Base-by-base conservation (phyloP, 2,888 invertebrate species). In the Oxystoma pomonae region DNA sequence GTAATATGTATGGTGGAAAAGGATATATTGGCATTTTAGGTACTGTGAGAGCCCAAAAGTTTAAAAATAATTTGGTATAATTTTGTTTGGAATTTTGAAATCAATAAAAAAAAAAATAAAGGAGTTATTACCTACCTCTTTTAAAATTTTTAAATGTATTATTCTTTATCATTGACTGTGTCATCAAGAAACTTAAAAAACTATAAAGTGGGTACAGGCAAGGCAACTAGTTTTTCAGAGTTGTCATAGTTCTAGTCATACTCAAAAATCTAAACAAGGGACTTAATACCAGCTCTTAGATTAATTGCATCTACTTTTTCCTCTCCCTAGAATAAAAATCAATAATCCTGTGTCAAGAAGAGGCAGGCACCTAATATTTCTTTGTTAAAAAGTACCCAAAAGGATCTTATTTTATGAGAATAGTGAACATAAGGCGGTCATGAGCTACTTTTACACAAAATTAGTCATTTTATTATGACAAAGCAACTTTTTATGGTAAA, bases 291-390 rank as follows among this genome's bases (percentile, higher is more conserved):
- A 12, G 35, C 35, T 35, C 12, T 35, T 35, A 3, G 35, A 3
- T 35, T 35, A 35, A 35, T 35, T 35, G 35, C 35, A 7, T 35
- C 12, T 35, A 35, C 35, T 7, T 35, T 35, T 3, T 35, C 35
- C 35, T 35, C n/a, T n/a, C n/a, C 9, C 18, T 16, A 17, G n/a
- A 17, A 49, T 16, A 58, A 61, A 61, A 61, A 61, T 61, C 61
- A 61, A 61, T 61, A 61, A 58, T n/a, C 51, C 51, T 49, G 52
- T 58, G 22, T 57, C 50, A 51, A 57, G 22, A 51, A n/a, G 20
- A 20, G 50, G 50, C 57, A 51, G 57, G 61, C 58, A 61, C 58
- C 53, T 12, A 35, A 12, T 3, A 35, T 35, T n/a, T 35, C 35
- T 35, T 35, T 35, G 5, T 35, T 35, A 35, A 35, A 35, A 35